phyloP scores from a whole-genome alignment of 2,113 vertebrate species.

The Stigmatopora argus region DNA sequence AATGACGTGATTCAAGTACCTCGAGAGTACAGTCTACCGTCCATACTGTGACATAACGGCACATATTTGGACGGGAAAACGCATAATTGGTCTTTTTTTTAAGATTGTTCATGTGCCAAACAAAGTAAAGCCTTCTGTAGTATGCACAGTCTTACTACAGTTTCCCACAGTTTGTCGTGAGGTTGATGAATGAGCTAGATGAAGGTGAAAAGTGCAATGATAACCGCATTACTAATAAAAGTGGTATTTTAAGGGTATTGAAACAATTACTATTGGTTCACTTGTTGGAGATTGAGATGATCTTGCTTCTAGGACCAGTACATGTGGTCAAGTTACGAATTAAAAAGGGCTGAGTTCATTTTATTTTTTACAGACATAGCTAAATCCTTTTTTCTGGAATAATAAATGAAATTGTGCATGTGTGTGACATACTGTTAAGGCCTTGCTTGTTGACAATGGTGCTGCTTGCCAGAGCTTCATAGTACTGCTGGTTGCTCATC shows the following conservation, averaged over 20 bases:
- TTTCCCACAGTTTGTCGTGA: conserved; percentile 15
- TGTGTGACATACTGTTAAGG: conserved; percentile 86
- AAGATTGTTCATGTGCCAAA: conserved; percentile 15
- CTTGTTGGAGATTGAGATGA: conserved; percentile 6
- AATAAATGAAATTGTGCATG: not conserved
- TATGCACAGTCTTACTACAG: not conserved
- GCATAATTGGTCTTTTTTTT: not conserved
- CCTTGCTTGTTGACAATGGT: conserved; percentile 98
- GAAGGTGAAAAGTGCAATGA: not conserved
- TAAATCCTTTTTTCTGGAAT: not conserved
- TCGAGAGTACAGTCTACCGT: not conserved
- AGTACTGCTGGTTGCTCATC: conserved; percentile 99
- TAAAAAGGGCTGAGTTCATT: conserved; percentile 11
- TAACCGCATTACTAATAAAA: not conserved
- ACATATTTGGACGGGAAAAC: not conserved
- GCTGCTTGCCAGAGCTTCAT: conserved; percentile 91
- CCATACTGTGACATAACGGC: not conserved
- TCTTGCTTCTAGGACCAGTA: conserved; percentile 5
- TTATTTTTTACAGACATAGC: not conserved
- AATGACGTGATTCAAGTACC: not conserved
- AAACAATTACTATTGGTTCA: not conserved
- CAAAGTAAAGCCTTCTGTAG: conserved; percentile 11
- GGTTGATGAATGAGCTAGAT: not conserved
- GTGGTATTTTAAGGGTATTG: not conserved
- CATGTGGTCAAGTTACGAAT: not conserved